These are phyloP conservation scores for Ellobium chinense DNA, from an alignment of 2,888 invertebrate species.

Conservation along the genomic window DNA sequence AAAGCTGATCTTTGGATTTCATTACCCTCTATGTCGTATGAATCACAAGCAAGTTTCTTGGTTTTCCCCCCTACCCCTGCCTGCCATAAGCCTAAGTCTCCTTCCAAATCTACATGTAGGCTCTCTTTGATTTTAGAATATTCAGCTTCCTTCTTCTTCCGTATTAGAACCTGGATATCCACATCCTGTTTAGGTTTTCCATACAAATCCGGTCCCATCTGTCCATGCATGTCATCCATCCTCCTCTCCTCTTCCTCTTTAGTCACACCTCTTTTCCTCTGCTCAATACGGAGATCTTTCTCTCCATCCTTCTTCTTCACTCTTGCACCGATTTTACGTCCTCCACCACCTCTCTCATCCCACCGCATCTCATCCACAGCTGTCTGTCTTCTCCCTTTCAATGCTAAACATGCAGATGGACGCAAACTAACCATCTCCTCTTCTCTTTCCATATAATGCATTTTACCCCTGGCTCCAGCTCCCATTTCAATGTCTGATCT, in stretches of 20 bases:
- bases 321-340: background rate
- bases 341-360: background rate
- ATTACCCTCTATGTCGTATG: background rate
- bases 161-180: background rate
- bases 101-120: background rate
- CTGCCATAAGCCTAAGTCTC: background rate
- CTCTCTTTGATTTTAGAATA: background rate
- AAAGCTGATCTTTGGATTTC: background rate
- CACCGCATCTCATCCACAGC: background rate
- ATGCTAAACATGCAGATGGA: background rate
- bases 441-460: background rate
- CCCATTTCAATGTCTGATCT: background rate
- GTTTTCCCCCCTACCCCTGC: background rate
- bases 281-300: conserved; percentile 24
- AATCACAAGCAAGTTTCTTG: background rate
- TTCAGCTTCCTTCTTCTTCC: background rate
- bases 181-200: background rate
- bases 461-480: no score
- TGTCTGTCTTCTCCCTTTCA: background rate
- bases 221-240: background rate
- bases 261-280: conserved; percentile 8
- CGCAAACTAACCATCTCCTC: background rate
- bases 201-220: background rate
- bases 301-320: conserved; percentile 26
- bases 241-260: background rate